Evolutionary conservation across 2,113 vertebrate genomes (phyloP), one percentile per base, ranked within the genome.

Genomic region (Urocynchramus pylzowi): DNA sequence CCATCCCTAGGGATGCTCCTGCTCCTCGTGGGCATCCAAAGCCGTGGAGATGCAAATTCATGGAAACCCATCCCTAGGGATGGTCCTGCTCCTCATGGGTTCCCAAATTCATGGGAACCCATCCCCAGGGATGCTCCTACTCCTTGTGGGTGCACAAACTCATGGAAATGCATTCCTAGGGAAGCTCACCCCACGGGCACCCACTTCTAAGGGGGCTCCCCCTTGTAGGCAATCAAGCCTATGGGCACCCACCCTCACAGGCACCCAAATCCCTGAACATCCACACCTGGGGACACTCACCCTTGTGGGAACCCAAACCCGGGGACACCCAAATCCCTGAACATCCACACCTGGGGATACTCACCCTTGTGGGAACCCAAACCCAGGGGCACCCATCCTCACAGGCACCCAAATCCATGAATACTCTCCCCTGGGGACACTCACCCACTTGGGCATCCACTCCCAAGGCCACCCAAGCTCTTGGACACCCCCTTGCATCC

Each of bases 1-100:
- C 1, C 44, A 2, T 6, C 9, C 7, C 33, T 4, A 6, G 0
- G n/a, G 35, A 28, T 37, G 14, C 9, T 11, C 1, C 2, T n/a
- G n/a, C n/a, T 4, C 10, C 23, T 5, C 16, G 26, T 61, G 16
- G 47, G 68, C 1, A 67, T 2, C 12, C 70, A n/a, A 23, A 53
- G 28, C 28, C 10, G 2, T 3, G n/a, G 18, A 14, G n/a, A 22
- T 9, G 20, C n/a, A 8, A 65, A 22, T 0, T 4, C 22, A 4
- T 2, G 10, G 6, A 9, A 8, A 52, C 6, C 16, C n/a, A 31
- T 0, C 10, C 10, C 47, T 3, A 10, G 1, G 2, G 39, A n/a
- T 21, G 27, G 35, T 39, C 23, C 31, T 44, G 31, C 41, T n/a
- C 23, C n/a, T n/a, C n/a, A 13, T 56, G 39, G 39, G 24, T 13